These are phyloP conservation scores for Drosophila busckii DNA, from an alignment of 1,140 invertebrate species.

Conservation along the genomic window DNA sequence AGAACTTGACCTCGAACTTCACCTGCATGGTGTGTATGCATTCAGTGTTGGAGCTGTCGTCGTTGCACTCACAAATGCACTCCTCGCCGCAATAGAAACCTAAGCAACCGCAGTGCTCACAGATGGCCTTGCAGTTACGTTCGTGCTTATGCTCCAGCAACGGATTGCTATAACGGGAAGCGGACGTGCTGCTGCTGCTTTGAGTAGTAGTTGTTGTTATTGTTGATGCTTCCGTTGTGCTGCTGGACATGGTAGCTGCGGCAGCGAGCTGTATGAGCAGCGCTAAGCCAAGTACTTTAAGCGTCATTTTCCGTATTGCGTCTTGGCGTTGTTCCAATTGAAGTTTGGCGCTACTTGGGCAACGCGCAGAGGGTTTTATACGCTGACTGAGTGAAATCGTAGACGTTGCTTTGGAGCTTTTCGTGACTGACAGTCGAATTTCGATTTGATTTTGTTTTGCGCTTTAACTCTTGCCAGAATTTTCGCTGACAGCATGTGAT, in stretches of 20 bases:
- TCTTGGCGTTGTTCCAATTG: constrained; percentile 21
- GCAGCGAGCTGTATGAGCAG: constrained; percentile 21
- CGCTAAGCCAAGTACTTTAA: constrained; percentile 39
- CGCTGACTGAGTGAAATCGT: constrained; percentile 65
- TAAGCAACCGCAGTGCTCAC: constrained; percentile 68
- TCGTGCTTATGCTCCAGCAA: constrained; percentile 48
- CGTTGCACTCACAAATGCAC: constrained; percentile 76
- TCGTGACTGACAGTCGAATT: constrained; percentile 63
- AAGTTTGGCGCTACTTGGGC: constrained; percentile 32
- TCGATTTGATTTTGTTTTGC: constrained; percentile 45
- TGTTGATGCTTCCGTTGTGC: not conserved
- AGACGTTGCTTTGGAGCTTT: constrained; percentile 37
- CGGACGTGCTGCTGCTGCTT: too few relatives aligned
- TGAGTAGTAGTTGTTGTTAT: constrained; percentile 4
- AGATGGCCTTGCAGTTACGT: constrained; percentile 66
- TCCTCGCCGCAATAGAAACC: constrained; percentile 78
- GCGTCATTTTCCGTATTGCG: constrained; percentile 35
- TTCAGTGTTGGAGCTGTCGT: constrained; percentile 64
- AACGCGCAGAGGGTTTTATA: constrained; percentile 47
- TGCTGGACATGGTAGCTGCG: not conserved
- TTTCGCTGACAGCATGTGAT: constrained; percentile 62
- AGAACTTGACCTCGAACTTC: too few relatives aligned
- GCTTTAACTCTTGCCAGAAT: constrained; percentile 50
- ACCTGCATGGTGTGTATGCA: constrained; percentile 68
- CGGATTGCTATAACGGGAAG: constrained; percentile 35